Base-by-base conservation (phyloP, 2,797 vertebrate genomes). In the Iguana delicatissima region DNA sequence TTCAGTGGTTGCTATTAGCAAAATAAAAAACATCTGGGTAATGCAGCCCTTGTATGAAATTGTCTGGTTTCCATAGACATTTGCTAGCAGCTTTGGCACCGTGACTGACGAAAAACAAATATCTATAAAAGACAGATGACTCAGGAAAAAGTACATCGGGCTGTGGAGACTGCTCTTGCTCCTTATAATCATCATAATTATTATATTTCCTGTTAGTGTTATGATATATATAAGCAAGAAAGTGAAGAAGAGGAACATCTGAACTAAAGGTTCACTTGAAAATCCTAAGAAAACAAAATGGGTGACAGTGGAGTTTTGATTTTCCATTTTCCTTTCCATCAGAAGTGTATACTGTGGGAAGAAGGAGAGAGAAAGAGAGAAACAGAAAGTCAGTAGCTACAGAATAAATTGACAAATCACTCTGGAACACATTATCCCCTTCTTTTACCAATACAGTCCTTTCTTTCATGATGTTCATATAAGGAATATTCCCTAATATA, bases 131-230 rank as follows among this genome's bases (percentile, higher is more conserved):
- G 95, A 93, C 35, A 96, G 93, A 72, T 93, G 94, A 73, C 93
- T 91, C 62, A 96, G 91, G 6, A 96, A 95, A 92, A 96, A 94
- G 90, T 94, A 95, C 95, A 93, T 93, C 85, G 95, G 93, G 26
- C 16, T 92, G 20, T 92, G 92, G 7, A 96, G 91, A 4, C 0
- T 35, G 73, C 82, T 67, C 18, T 93, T 86, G 46, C 85, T 55
- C 32, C 42, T 1, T n/a, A 87, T 95, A 74, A 94, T 62, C 29
- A 42, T 35, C 0, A 91, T 42, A 74, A 96, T 93, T 13, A 92
- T 79, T 83, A 86, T 38, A 22, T 95, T 96, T 13, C 94, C 95
- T 35, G 93, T 74, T 0, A 95, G 16, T 1, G 80, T 91, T 55
- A 87, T 0, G 0, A 85, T 64, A 69, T 93, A 95, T 83, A 94